Base-by-base conservation (phyloP, 2,113 vertebrate species). In the Mus spicilegus region DNA sequence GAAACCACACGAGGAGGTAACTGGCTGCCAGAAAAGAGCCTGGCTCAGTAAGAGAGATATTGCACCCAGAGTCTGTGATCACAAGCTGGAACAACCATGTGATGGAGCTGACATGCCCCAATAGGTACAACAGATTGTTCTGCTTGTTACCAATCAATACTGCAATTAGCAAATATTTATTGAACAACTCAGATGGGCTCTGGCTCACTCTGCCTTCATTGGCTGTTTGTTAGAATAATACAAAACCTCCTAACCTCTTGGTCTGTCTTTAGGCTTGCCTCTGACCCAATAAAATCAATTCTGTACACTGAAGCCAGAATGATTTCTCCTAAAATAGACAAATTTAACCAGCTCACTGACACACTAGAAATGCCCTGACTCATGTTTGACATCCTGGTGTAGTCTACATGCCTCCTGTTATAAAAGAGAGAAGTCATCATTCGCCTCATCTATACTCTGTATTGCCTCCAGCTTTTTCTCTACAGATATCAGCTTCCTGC, bases 121-220 rank as follows among this genome's bases (percentile, higher is more conserved):
- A 2, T 87, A 78, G 95, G 58, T 82, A 90, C 89, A 87, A 89
- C 89, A 95, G 90, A 97, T 96, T 96, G 42, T 95, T 97, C 81
- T 93, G 61, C 91, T 97, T 97, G 86, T 96, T 94, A 75, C 77
- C 77, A 94, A 49, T 97, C 97, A 95, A 81, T 97, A 94, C n/a
- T 0, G 0, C 91, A 97, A 97, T 97, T 97, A 96, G 95, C 95
- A 97, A 91, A 95, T 95, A 95, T 96, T 97, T 96, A 97, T 95
- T 94, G 96, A 96, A 92, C 78, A 95, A 54, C 70, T 82, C 26
- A 87, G 67, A 90, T 88, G 73, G 39, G 67, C 58, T 36, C 75
- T 92, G 92, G 51, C 89, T 89, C 93, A 88, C 86, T 58, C 17
- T 89, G 89, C 73, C 63, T 70, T 88, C 80, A 67, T 95, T n/a